Conservation (phyloP, 2,797 vertebrate genomes). For the Oryzias dopingdopingensis region DNA sequence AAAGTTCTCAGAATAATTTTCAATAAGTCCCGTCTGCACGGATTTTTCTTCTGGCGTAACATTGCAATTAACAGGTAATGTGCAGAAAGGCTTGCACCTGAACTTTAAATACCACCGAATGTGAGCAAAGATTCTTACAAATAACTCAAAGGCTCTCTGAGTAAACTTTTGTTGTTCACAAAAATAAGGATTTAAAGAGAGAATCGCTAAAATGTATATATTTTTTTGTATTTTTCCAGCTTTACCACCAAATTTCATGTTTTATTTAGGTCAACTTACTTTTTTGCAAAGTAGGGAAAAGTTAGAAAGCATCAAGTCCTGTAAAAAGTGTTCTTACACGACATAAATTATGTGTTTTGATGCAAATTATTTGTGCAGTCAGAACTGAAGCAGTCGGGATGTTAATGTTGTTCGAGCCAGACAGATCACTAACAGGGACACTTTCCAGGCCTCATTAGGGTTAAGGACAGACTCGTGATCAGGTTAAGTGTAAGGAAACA, state of each 20-base stretch:
- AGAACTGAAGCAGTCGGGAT: constrained; percentile 22
- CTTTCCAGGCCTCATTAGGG: constrained; percentile 64
- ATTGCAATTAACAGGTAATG: neutral
- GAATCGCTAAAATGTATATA: neutral
- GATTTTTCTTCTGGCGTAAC: constrained; percentile 12
- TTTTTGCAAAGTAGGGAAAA: too few relatives aligned
- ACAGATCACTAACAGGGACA: constrained; percentile 41
- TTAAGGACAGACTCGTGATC: constrained; percentile 49
- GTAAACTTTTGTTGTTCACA: constrained; percentile 16
- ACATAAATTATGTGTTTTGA: constrained; percentile 21
- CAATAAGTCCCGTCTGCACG: constrained; percentile 15
- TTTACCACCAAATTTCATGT: constrained; percentile 1
- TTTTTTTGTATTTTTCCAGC: constrained; percentile 5
- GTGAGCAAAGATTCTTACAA: constrained; percentile 9
- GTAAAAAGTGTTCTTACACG: neutral
- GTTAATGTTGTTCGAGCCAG: constrained; percentile 13
- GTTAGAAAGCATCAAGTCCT: too few relatives aligned
- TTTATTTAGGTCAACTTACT: constrained; percentile 2
- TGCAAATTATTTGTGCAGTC: constrained; percentile 19
- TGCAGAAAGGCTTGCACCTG: neutral
- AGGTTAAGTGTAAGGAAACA: constrained; percentile 40
- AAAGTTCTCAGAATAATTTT: constrained; percentile 3
- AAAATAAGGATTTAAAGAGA: constrained; percentile 7
- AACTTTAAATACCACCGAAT: constrained; percentile 7
- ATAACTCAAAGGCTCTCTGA: constrained; percentile 21